phyloP scores from a whole-genome alignment of 2,797 vertebrate genomes.

The Peromyscus attwateri region DNA sequence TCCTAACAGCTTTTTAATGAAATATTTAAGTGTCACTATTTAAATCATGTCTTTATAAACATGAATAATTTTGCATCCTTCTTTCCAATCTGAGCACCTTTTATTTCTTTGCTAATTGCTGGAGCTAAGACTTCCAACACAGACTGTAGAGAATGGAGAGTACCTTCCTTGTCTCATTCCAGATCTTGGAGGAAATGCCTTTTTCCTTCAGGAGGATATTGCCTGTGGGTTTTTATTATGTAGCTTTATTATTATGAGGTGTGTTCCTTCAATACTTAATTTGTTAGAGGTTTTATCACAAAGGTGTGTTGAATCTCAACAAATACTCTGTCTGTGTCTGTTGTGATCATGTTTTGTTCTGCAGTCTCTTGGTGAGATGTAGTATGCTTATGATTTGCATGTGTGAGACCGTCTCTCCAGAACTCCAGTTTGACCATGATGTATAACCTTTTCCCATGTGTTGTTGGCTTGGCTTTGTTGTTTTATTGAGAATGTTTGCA shows the following conservation, averaged over 20 bases:
- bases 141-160: neutral
- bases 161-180: neutral
- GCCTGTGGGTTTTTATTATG: neutral
- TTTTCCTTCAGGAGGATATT: neutral
- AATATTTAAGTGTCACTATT: neutral
- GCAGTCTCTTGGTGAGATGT: neutral
- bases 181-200: neutral
- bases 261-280: neutral
- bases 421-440: no score
- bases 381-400: neutral
- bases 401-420: neutral
- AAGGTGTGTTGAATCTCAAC: neutral
- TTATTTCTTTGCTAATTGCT: neutral
- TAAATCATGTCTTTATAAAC: neutral
- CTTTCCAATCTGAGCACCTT: neutral
- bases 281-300: neutral
- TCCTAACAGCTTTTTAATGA: neutral
- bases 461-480: neutral
- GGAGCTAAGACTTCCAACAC: neutral
- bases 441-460: neutral
- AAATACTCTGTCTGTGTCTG: neutral
- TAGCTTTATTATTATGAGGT: neutral
- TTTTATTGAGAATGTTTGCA: slow-evolving; percentile 23
- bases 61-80: neutral
- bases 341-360: neutral